phyloP scores from a whole-genome alignment of 2,113 vertebrate species.

The Psephotus haematonotus region DNA sequence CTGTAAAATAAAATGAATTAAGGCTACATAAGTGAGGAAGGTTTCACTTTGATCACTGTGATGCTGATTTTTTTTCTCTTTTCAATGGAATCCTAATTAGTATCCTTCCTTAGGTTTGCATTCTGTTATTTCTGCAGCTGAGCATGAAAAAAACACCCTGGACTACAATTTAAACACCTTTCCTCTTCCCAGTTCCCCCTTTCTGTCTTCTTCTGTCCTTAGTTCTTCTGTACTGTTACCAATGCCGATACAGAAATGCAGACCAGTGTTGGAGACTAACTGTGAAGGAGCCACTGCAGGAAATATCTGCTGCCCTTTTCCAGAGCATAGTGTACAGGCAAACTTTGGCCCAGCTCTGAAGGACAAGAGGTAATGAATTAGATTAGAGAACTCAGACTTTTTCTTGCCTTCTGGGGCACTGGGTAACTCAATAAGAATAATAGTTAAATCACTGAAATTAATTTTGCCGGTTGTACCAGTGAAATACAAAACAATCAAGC shows the following conservation, averaged over 20 bases:
- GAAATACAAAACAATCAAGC: conserved; percentile 19
- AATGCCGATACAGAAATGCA: neutral
- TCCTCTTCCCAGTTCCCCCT: neutral
- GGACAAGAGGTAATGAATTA: neutral
- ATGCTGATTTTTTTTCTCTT: conserved; percentile 36
- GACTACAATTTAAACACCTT: neutral
- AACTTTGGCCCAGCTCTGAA: neutral
- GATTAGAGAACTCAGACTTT: neutral
- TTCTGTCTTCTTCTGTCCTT: neutral
- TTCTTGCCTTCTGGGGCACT: neutral
- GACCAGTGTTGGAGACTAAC: neutral
- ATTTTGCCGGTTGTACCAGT: neutral
- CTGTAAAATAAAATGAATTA: conserved; percentile 81
- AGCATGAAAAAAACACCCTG: neutral
- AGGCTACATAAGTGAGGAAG: conserved; percentile 66
- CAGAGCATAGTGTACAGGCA: neutral
- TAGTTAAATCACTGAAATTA: neutral
- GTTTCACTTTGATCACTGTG: conserved; percentile 44
- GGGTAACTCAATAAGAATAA: neutral
- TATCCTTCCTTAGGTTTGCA: conserved; percentile 15
- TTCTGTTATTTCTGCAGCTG: conserved; percentile 20
- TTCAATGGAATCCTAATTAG: conserved; percentile 68
- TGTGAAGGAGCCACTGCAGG: neutral
- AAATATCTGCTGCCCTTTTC: neutral
- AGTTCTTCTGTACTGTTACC: neutral